Base-by-base conservation (phyloP, 2,797 vertebrate species). In the Ctenosaura bakeri region DNA sequence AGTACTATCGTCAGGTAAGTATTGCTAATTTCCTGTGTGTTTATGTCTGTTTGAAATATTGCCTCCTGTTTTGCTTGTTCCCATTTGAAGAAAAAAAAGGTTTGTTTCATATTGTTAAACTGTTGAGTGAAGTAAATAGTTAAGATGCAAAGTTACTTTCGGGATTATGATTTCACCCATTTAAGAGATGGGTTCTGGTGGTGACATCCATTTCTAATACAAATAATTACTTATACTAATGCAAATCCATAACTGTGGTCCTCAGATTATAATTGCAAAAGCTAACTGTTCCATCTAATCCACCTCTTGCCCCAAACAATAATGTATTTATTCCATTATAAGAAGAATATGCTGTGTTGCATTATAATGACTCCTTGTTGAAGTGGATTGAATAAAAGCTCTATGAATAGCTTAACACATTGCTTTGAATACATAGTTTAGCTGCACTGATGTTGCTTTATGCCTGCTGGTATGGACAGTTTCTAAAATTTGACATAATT, bases 1-100 rank as follows among this genome's bases (percentile, higher is more conserved):
- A 99, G 91, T 99, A 98, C 97, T 99, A 99, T 95, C 97, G 98
- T 86, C 98, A 99, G 98, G 99, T 99, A 98, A 94, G 98, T 90
- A 10, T 81, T 86, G 83, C 83, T 77, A 91, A 42, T 91, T 91
- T 88, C 26, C 78, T 89, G 92, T 79, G 85, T 14, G 38, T 69
- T 46, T 91, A 86, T 5, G 52, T 89, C 14, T 62, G 32, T 69
- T 32, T 74, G 83, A 85, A 83, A 59, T 76, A 24, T 59, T 90
- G 29, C 1, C 54, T 82, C 24, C 26, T 14, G 5, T 7, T 82
- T 73, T 54, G n/a, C 4, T 66, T 46, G 7, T 79, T 69, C 35
- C 89, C 87, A 24, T 74, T 89, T 80, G 29, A 42, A 87, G 38
- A 81, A 69, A 46, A 46, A 64, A 4, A 64, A 91, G 8, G 79